Evolutionary conservation across 2,797 vertebrate species (phyloP).

Genomic region (Fundulus diaphanus): DNA sequence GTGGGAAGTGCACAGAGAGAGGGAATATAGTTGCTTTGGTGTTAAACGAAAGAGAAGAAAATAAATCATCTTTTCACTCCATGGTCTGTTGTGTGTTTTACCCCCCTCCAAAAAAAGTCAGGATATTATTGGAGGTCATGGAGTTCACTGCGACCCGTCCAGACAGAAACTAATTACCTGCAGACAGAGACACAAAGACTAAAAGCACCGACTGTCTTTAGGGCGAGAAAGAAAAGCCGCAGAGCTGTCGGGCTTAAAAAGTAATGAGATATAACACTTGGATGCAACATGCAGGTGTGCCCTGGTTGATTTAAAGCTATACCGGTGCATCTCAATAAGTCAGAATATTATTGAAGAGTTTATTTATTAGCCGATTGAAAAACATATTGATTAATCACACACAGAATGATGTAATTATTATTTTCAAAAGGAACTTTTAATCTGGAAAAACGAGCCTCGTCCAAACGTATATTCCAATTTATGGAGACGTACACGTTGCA

Average conservation of each 20-base stretch:
- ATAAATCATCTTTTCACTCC: conserved; percentile 40
- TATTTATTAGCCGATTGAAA: too few relatives aligned
- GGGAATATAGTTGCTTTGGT: conserved; percentile 51
- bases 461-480: too few relatives aligned
- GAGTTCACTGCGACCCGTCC: conserved; percentile 39
- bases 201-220: background rate
- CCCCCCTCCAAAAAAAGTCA: conserved; percentile 37
- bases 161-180: conserved; percentile 52
- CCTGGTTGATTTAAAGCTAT: background rate
- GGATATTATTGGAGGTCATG: conserved; percentile 57
- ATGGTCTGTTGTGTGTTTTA: conserved; percentile 11
- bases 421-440: too few relatives aligned
- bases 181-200: conserved; percentile 20
- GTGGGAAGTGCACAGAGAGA: conserved; percentile 48
- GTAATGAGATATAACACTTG: too few relatives aligned
- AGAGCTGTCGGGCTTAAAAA: background rate
- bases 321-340: background rate
- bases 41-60: conserved; percentile 40
- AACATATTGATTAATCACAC: too few relatives aligned
- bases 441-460: too few relatives aligned
- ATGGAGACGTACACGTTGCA: too few relatives aligned
- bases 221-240: background rate
- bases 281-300: background rate
- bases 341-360: too few relatives aligned
- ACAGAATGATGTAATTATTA: too few relatives aligned